Evolutionary conservation across 64 coral and sea anemone genomes (phyloP).

Genomic region (Montipora foliosa): DNA sequence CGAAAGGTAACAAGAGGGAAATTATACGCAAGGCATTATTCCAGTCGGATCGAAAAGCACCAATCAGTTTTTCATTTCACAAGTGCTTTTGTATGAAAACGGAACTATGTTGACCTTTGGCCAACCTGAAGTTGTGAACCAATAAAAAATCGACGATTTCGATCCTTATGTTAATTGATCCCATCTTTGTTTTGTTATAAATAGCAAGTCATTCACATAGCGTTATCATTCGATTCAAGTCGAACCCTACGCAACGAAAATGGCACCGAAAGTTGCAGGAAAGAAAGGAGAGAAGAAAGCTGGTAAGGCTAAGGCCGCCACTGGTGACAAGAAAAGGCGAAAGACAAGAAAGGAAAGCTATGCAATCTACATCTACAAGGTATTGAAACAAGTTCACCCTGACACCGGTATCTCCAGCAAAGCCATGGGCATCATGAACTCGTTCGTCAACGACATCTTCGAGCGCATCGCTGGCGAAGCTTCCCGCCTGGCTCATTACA

Average conservation of each 20-base stretch:
- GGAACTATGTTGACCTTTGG: background rate
- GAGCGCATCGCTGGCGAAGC: slow-evolving; percentile 76
- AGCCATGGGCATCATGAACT: slow-evolving; percentile 83
- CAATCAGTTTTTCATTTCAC: background rate
- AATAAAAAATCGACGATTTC: slow-evolving; percentile 22
- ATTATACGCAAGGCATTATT: background rate
- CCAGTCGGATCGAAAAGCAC: too few relatives aligned
- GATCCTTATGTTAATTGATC: slow-evolving; percentile 19
- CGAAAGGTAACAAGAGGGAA: background rate
- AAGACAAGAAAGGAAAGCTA: slow-evolving; percentile 61
- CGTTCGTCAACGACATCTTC: slow-evolving; percentile 85
- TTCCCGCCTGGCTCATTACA: slow-evolving; percentile 61
- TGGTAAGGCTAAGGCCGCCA: slow-evolving; percentile 33
- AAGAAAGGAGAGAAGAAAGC: slow-evolving; percentile 53
- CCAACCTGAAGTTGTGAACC: background rate
- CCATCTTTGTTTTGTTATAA: background rate
- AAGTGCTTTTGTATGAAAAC: background rate
- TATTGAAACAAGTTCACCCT: slow-evolving; percentile 65
- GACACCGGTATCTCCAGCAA: slow-evolving; percentile 74
- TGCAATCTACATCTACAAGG: slow-evolving; percentile 72
- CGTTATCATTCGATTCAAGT: background rate
- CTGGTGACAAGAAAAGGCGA: slow-evolving; percentile 34
- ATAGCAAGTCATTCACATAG: background rate
- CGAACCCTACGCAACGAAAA: background rate
- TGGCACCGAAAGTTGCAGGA: slow-evolving; percentile 34